Percentiles rank a stretch among this genome's conserved stretches.
Evolutionary conservation across 2,797 vertebrate genomes (phyloP).

Genomic region (Takifugu rubripes): DNA sequence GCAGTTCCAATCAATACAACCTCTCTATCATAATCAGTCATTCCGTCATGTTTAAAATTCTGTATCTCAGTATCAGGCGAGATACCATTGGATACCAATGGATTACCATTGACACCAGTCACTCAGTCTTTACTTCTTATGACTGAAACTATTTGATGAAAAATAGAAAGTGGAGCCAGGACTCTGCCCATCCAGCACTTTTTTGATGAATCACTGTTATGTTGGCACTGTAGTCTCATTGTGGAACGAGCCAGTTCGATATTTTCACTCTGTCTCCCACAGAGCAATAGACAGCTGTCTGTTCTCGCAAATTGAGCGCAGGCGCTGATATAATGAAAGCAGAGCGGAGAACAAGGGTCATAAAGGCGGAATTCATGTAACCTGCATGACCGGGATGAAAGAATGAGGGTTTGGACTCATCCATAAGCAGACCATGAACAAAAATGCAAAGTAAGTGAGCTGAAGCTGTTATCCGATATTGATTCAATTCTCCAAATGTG

Average conservation of each 20-base stretch:
- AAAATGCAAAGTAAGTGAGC: slow-evolving; percentile 30
- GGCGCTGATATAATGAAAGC: slow-evolving; percentile 61
- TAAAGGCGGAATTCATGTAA: slow-evolving; percentile 36
- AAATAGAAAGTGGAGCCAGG: slow-evolving; percentile 41
- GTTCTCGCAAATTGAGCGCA: slow-evolving; percentile 55
- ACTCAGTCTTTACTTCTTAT: slow-evolving; percentile 43
- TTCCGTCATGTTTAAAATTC: slow-evolving; percentile 62
- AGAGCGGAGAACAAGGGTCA: slow-evolving; percentile 36
- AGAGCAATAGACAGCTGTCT: slow-evolving; percentile 66
- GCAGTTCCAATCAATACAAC: slow-evolving; percentile 72
- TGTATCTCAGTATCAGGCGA: slow-evolving; percentile 72
- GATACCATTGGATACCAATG: slow-evolving; percentile 28
- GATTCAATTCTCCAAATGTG: slow-evolving; percentile 28
- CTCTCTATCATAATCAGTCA: slow-evolving; percentile 74
- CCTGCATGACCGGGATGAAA: slow-evolving; percentile 19
- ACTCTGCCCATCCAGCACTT: slow-evolving; percentile 63
- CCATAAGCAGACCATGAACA: not conserved
- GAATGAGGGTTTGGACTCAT: slow-evolving; percentile 10
- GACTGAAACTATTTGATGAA: slow-evolving; percentile 55
- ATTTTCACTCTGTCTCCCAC: slow-evolving; percentile 62
- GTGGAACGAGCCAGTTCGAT: slow-evolving; percentile 57
- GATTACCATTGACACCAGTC: slow-evolving; percentile 68
- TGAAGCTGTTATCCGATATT: slow-evolving; percentile 34
- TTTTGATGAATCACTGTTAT: slow-evolving; percentile 69
- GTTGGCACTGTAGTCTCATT: slow-evolving; percentile 47